phyloP scores from a whole-genome alignment of 2,797 vertebrate genomes.

The Tangara arthus region DNA sequence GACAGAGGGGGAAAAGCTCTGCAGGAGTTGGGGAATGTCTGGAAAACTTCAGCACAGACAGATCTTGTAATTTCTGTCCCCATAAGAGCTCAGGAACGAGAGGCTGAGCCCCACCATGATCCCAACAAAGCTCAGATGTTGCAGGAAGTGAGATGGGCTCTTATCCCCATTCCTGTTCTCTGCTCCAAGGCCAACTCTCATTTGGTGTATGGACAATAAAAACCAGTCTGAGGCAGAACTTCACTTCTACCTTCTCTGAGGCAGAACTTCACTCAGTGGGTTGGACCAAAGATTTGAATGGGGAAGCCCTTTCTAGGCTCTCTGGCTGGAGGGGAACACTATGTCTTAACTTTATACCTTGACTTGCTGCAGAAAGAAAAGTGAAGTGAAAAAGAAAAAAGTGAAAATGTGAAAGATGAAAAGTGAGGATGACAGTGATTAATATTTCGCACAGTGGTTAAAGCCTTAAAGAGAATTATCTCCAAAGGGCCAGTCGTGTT shows the following conservation, averaged over 20 bases:
- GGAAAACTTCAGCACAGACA: not conserved
- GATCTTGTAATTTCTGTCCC: not conserved
- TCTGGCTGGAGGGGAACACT: fast-evolving
- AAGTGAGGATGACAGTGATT: not conserved
- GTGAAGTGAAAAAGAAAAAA: not conserved
- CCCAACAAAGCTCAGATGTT: not conserved
- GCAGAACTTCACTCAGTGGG: not conserved
- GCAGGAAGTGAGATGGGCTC: not conserved
- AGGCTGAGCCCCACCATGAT: not conserved
- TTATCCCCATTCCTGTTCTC: not conserved
- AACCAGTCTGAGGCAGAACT: not conserved
- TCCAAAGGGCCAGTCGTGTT: not conserved
- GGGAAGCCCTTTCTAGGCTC: not conserved
- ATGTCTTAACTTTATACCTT: not conserved
- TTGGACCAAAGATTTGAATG: not conserved
- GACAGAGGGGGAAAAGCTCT: not conserved
- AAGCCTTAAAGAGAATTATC: not conserved
- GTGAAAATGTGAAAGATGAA: not conserved
- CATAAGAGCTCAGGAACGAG: not conserved
- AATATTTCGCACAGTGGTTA: not conserved
- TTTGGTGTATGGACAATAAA: not conserved
- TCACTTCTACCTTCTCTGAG: not conserved
- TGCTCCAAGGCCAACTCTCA: not conserved
- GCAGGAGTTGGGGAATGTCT: not conserved
- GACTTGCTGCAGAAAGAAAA: not conserved